Evolutionary conservation across 2,888 invertebrate genomes (phyloP), one percentile per base, ranked within the genome.

Genomic region (Heliconius cydno): DNA sequence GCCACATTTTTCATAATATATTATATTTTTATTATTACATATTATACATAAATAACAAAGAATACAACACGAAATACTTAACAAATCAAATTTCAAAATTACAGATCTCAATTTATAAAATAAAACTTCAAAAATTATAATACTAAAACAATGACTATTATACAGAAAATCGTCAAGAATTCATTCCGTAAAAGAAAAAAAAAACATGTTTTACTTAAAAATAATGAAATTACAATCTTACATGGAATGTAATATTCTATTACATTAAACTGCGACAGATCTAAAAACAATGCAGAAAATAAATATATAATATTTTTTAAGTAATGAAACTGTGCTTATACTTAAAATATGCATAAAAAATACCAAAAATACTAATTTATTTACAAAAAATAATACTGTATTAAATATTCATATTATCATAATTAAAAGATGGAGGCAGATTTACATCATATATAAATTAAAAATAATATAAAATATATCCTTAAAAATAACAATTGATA

Each of bases 161-260:
- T 25, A 60, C 1, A 57, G 28, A 34, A 34, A 34, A 15, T 5
- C 15, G 15, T 46, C 19, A 46, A 19, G 15, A 57, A 34, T n/a
- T n/a, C n/a, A 57, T 34, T 60, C 6, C 52, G 3, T 13, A 15
- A 15, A n/a, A 73, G 34, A 57, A 34, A 73, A 34, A 73, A 34
- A 71, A 30, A 57, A 22, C 28, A 22, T 19, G 1, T 71, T 71
- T 28, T 22, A 34, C 72, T 73, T 73, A 73, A n/a, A 34, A 60
- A 73, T 73, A 60, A 30, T 60, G 72, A 73, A 73, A 34, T 60
- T 73, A 60, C 57, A 73, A 73, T 34, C 72, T 7, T 22, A 34
- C n/a, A 60, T 57, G 72, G 72, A 73, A 73, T 73, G 71, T 71
- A 60, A 73, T 57, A 72, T 52, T 57, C 57, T 22, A 73, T 73